These are phyloP conservation scores for Apis laboriosa DNA, from an alignment of 1,140 invertebrate genomes.

Conservation along the genomic window DNA sequence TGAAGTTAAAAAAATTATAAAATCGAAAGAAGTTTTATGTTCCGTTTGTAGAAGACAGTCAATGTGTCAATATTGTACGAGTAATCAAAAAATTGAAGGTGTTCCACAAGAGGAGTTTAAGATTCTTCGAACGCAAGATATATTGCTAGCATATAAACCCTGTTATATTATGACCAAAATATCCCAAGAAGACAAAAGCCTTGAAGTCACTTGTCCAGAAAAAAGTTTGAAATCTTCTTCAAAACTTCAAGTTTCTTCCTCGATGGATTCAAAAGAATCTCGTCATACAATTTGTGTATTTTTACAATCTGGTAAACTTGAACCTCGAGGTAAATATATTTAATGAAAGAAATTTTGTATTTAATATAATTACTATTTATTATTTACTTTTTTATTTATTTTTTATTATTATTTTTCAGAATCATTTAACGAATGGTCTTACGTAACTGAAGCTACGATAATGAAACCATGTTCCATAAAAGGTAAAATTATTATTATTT, in stretches of 20 bases:
- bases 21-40: conserved; percentile 27
- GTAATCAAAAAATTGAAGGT: neutral
- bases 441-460: conserved; percentile 35
- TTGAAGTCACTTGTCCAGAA: neutral
- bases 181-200: conserved; percentile 1
- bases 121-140: conserved; percentile 58
- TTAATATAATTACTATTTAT: neutral
- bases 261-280: neutral
- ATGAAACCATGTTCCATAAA: conserved; percentile 40
- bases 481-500: conserved; percentile 30
- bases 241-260: no score
- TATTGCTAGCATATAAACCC: conserved; percentile 63
- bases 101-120: conserved; percentile 12
- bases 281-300: neutral
- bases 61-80: conserved; percentile 40
- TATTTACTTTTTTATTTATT: neutral
- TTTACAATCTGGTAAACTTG: conserved; percentile 3
- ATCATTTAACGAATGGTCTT: conserved; percentile 57
- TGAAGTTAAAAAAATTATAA: conserved; percentile 49
- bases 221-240: neutral
- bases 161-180: conserved; percentile 46
- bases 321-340: conserved; percentile 22
- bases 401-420: conserved; percentile 23
- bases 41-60: conserved; percentile 53
- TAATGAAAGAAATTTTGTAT: neutral